Evolutionary conservation across 2,797 vertebrate species (phyloP), one percentile per base, ranked within the genome.

Genomic region (Pseudopleuronectes americanus): DNA sequence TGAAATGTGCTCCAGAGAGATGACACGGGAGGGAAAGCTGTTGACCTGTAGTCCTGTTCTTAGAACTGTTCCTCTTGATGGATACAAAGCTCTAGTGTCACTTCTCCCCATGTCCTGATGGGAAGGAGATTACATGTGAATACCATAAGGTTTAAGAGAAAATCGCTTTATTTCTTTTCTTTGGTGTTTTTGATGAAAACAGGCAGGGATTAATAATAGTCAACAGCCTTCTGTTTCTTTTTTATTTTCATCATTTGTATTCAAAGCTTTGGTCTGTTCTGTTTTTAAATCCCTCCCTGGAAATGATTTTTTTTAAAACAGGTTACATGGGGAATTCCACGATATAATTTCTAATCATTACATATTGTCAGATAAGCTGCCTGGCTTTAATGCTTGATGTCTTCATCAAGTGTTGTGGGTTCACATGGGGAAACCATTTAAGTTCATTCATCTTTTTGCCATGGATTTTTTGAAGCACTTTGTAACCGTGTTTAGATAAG

Each of bases 261-360:
- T 76, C 63, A 77, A 76, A 85, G 69, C 43, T 64, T 73, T 66
- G 26, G 61, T 84, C 38, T 69, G 64, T 54, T 80, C 71, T 79
- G 45, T 72, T 83, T 69, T 69, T 14, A 74, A 57, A 61, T 74
- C 55, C 54, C 38, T 71, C 62, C 54, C 51, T n/a, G 16, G 57
- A 56, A 26, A 4, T 68, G n/a, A n/a, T 76, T 3, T 54, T 57
- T 75, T 68, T 54, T 63, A 13, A 24, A 78, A 77, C 70, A 38
- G 43, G 79, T 80, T 79, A 77, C 60, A 64, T 55, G 62, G 56
- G 59, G 54, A 67, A 75, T 71, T 75, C 28, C 28, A 51, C 28
- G 68, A 72, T 71, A 88, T 80, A 54, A 80, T 85, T 79, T 84
- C 47, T 76, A 74, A 86, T 84, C 70, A 79, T 83, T 87, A 71